Evolutionary conservation across 2,113 vertebrate species (phyloP), one percentile per base, ranked within the genome.

Genomic region (Nothoprocta perdicaria): DNA sequence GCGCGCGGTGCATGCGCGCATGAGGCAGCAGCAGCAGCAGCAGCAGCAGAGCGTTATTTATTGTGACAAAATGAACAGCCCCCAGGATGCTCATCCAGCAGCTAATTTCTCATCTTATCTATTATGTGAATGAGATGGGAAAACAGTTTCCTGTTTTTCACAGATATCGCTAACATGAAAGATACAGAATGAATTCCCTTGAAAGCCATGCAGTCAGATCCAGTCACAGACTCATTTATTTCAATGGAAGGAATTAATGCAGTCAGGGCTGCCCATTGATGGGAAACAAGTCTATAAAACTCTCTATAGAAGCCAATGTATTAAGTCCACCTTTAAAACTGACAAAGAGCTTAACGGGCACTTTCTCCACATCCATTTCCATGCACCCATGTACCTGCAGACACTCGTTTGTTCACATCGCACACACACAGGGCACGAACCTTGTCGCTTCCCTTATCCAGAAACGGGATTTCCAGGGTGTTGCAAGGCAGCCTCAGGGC

Each of bases 81-180:
- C 96, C 95, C 53, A 62, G 95, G 96, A 97, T 95, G 95, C 95
- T 97, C 95, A 95, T 96, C 95, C 96, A 93, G 87, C 93, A 95
- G 93, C 95, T 98, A 97, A 97, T 97, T 98, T 97, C 97, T 97
- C 95, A 96, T 97, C 97, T 97, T 97, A 97, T 97, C 97, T 97
- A 90, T 96, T 97, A 97, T 91, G 95, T 95, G 97, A 97, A 98
- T 97, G 97, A 97, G 97, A 97, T 94, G 95, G 95, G 93, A 93
- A 98, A 97, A 95, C 87, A 94, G 94, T 96, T 98, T 96, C 96
- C 97, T 97, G 96, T 96, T 97, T 97, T 97, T 95, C 96, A 86
- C 90, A 96, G 97, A 97, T 96, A 96, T 53, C 95, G 46, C 94
- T 94, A 97, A 96, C 96, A 95, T 65, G 95, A 96, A 97, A 97